A percentile compares a stretch with the other conserved stretches of the same genome.
Evolutionary conservation across 2,113 vertebrate species (phyloP).

Genomic region (Tetrax tetrax): DNA sequence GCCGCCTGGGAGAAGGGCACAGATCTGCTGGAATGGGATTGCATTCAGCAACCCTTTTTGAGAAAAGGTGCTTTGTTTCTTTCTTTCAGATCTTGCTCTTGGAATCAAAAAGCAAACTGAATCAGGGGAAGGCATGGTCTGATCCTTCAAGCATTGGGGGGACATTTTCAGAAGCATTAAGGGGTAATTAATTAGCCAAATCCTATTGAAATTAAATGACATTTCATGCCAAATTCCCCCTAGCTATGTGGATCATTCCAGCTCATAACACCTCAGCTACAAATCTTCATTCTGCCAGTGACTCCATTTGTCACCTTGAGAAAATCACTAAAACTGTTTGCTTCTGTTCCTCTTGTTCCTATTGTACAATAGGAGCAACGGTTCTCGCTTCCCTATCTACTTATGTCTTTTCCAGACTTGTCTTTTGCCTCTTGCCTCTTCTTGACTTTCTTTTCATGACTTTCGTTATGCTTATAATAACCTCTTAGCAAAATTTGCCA

Average conservation of each 20-base stretch:
- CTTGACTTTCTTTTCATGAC: background rate
- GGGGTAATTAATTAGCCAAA: background rate
- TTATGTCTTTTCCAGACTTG: background rate
- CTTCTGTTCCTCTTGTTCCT: background rate
- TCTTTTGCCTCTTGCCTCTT: background rate
- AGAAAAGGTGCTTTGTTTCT: background rate
- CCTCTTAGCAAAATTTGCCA: background rate
- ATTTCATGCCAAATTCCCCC: background rate
- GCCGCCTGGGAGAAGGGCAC: accelerated
- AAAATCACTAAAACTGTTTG: background rate
- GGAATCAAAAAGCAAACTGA: background rate
- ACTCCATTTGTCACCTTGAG: background rate
- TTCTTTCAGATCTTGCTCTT: background rate
- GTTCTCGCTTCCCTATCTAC: background rate
- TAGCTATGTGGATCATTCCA: background rate
- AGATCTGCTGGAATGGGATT: background rate
- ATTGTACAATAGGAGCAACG: background rate
- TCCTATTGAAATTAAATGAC: background rate
- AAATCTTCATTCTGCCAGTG: background rate
- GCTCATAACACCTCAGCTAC: background rate
- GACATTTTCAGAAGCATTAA: background rate
- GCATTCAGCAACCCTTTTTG: background rate
- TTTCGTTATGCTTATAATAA: background rate
- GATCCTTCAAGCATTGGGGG: background rate
- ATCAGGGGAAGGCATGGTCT: background rate